phyloP scores from a whole-genome alignment of 1,140 invertebrate genomes.

The Asobara japonica region DNA sequence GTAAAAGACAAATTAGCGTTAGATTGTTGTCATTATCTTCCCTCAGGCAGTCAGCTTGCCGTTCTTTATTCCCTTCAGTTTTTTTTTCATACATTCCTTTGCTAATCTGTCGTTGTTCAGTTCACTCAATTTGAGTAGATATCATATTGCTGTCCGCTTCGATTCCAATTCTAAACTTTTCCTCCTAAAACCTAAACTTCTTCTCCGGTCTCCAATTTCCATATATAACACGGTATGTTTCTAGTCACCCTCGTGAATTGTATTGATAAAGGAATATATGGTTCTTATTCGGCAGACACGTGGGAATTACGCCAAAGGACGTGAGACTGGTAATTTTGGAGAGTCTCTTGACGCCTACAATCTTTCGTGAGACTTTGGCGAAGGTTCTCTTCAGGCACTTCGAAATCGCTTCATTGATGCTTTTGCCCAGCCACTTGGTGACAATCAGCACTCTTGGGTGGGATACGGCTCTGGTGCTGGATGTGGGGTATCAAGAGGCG shows the following conservation, averaged over 20 bases:
- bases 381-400: conserved; percentile 93
- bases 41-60: too few species aligned
- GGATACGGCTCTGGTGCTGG: conserved; percentile 83
- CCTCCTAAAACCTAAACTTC: too few species aligned
- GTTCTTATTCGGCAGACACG: conserved; percentile 72
- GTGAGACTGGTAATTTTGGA: conserved; percentile 90
- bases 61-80: too few species aligned
- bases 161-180: too few species aligned
- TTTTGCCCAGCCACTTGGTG: conserved; percentile 84
- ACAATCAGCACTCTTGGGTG: conserved; percentile 80
- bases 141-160: too few species aligned
- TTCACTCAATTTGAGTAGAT: too few species aligned
- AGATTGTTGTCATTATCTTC: too few species aligned
- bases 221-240: not conserved
- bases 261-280: not conserved
- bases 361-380: conserved; percentile 86
- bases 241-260: not conserved
- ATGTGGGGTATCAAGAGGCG: conserved; percentile 87
- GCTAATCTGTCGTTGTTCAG: too few species aligned
- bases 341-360: conserved; percentile 83
- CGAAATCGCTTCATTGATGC: conserved; percentile 79
- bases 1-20: too few species aligned
- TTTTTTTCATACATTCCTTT: too few species aligned
- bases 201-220: not conserved
- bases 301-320: conserved; percentile 93